Percentiles rank a stretch among this genome's conserved stretches.
Evolutionary conservation across 2,113 vertebrate species (phyloP).

Genomic region (Cygnus atratus): DNA sequence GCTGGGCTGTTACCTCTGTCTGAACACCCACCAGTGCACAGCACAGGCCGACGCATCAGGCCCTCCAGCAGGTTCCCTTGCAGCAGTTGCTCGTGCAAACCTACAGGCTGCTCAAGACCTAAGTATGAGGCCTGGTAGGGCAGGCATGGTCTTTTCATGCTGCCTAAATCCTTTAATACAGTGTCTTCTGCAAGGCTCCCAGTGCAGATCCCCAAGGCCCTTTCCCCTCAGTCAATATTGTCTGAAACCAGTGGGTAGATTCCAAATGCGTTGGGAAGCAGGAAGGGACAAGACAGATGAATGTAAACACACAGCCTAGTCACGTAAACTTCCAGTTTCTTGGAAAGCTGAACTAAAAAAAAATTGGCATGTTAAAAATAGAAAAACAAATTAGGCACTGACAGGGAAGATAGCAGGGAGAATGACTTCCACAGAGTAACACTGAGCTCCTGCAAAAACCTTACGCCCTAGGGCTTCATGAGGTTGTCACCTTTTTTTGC

Average conservation of each 20-base stretch:
- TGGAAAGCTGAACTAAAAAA: not conserved
- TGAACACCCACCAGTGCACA: not conserved
- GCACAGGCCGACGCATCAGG: not conserved
- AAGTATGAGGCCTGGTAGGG: accelerated
- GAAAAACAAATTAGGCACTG: not conserved
- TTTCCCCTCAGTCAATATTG: not conserved
- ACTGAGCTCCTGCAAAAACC: not conserved
- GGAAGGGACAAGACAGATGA: not conserved
- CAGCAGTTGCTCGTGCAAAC: not conserved
- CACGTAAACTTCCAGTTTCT: not conserved
- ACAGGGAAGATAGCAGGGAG: not conserved
- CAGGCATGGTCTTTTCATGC: not conserved
- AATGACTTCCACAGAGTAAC: not conserved
- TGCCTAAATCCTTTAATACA: not conserved
- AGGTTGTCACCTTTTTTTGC: not conserved
- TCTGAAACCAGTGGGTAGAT: not conserved
- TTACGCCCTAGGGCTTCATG: not conserved
- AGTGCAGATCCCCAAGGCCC: not conserved
- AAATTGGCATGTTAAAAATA: not conserved
- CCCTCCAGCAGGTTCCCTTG: not conserved
- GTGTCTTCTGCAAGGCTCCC: accelerated
- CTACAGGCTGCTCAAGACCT: not conserved
- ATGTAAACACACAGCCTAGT: not conserved
- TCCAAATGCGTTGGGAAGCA: not conserved
- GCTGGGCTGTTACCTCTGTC: not conserved